A percentile compares a stretch with the other conserved stretches of the same genome.
Conservation (phyloP, 2,113 vertebrate genomes). For the Mustela lutreola region DNA sequence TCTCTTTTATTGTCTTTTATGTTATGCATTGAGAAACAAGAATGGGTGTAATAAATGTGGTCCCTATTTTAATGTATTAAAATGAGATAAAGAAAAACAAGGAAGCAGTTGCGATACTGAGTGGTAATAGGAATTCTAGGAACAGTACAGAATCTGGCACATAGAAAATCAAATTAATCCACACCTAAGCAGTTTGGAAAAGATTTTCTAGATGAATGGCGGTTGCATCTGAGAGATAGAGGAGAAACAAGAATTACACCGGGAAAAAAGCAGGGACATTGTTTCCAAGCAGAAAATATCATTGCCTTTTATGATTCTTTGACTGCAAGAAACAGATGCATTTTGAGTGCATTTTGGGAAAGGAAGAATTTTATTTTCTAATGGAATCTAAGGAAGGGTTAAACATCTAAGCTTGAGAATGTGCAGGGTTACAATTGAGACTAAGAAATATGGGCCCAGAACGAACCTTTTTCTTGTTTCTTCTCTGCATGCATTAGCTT, state of each 20-base stretch:
- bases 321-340: neutral
- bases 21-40: neutral
- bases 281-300: neutral
- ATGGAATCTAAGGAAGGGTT: neutral
- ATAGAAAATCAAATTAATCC: neutral
- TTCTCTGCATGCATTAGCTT: neutral
- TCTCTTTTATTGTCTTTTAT: neutral
- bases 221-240: neutral
- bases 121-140: neutral
- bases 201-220: neutral
- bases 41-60: neutral
- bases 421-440: neutral
- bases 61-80: neutral
- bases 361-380: neutral
- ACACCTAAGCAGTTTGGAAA: neutral
- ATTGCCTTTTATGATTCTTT: neutral
- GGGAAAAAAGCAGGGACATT: neutral
- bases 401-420: neutral
- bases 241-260: neutral
- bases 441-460: neutral
- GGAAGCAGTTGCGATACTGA: neutral
- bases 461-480: neutral
- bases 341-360: neutral
- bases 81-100: conserved; percentile 7
- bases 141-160: neutral